Evolutionary conservation across 2,113 vertebrate genomes (phyloP), one percentile per base, ranked within the genome.

Genomic region (Coptodon rendalli): DNA sequence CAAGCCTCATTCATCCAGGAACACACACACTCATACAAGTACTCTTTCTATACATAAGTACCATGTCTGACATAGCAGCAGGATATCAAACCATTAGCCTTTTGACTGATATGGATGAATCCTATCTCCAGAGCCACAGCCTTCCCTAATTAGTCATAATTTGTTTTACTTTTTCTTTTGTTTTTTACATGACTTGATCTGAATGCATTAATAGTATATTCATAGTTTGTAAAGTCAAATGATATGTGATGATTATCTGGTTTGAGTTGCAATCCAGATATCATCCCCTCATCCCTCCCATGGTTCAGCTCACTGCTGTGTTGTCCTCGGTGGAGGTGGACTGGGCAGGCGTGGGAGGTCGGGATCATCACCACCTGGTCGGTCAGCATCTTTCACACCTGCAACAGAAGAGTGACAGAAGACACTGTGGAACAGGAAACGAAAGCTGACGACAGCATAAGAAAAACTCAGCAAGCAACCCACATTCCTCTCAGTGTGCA

Each of bases 291-390:
- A 38, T 66, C 61, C 61, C 61, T 66, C 61, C 61, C 34, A 66
- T 56, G 34, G 24, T n/a, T 89, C 2, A 34, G 95, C 96, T 96
- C 90, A 97, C 97, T 13, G 54, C 61, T 68, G 19, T 48, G 96
- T 96, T 22, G 94, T 90, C 73, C 82, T 95, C 6, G 93, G 91
- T 2, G 92, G 92, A 45, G 94, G 91, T 1, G 92, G 92, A 34
- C 52, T 93, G 16, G 97, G 97, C 17, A 96, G 89, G 5, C 34
- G 86, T 8, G 94, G 96, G 6, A 87, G 68, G 53, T 87, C 81
- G 2, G 95, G 94, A 22, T 93, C 66, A 16, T 40, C 82, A 4
- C 54, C 86, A 7, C 80, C 91, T 3, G 88, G 68, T 7, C 5
- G 13, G 6, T 19, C 3, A 1, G 6, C 2, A 1, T 63, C 17